These are phyloP conservation scores for Protomyctophum bolini DNA, from an alignment of 2,113 vertebrate species.

Conservation along the genomic window DNA sequence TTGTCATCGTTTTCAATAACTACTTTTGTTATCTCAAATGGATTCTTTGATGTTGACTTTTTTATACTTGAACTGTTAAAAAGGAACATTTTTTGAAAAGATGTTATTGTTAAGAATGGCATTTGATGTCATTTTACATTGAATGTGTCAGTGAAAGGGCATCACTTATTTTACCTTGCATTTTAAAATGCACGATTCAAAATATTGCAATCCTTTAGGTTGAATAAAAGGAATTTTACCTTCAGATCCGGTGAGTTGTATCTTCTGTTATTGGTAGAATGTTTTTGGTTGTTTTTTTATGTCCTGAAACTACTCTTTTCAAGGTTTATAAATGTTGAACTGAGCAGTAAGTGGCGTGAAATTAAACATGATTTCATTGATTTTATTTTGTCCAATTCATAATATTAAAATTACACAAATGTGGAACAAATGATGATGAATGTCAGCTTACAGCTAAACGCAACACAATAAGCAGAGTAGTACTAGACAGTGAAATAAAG, in stretches of 20 bases:
- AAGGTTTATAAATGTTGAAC: background rate
- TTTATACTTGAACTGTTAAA: constrained; percentile 69
- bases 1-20: constrained; percentile 43
- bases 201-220: constrained; percentile 50
- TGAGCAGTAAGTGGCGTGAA: background rate
- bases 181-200: constrained; percentile 59
- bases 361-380: no score
- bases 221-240: constrained; percentile 64
- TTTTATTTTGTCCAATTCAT: background rate
- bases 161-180: constrained; percentile 49
- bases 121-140: constrained; percentile 54
- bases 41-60: constrained; percentile 52
- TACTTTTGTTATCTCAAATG: constrained; percentile 49
- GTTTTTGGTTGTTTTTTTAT: background rate
- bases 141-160: constrained; percentile 51
- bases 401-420: no score
- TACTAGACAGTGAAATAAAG: no score
- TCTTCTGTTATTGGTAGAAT: background rate
- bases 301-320: background rate
- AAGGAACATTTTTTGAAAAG: constrained; percentile 15
- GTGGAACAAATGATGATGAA: no score
- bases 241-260: constrained; percentile 1
- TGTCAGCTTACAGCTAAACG: no score
- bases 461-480: no score
- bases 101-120: constrained; percentile 41